phyloP scores from a whole-genome alignment of 2,113 vertebrate genomes.

The Takifugu bimaculatus region DNA sequence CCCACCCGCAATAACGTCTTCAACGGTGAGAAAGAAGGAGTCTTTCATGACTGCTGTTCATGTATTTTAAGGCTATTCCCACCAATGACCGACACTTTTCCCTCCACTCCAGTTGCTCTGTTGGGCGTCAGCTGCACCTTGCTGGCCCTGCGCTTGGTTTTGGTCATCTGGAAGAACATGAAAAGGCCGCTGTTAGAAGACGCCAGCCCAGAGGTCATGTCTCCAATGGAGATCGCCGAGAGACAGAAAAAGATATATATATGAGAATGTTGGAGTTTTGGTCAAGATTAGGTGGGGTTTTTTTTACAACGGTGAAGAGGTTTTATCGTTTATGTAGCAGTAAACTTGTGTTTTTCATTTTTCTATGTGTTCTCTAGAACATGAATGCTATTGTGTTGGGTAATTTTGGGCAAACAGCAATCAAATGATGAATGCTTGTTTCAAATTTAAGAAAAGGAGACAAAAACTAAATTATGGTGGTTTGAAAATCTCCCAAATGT shows the following conservation, averaged over 20 bases:
- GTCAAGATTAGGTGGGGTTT: not conserved
- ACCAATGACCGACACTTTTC: not conserved
- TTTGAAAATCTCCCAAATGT: too few species aligned
- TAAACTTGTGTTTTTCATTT: too few species aligned
- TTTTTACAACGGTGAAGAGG: not conserved
- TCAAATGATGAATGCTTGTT: too few species aligned
- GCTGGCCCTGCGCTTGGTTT: slow-evolving; percentile 26
- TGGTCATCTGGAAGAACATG: slow-evolving; percentile 54
- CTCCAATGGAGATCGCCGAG: slow-evolving; percentile 54
- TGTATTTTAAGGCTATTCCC: not conserved
- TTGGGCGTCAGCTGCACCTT: slow-evolving; percentile 45
- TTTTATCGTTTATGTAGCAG: too few species aligned
- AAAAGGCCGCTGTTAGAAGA: slow-evolving; percentile 48
- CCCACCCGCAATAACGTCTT: slow-evolving; percentile 28
- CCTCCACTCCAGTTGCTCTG: slow-evolving; percentile 39
- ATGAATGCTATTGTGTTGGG: too few species aligned
- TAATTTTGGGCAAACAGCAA: too few species aligned
- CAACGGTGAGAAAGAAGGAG: slow-evolving; percentile 47
- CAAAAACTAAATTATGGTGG: too few species aligned
- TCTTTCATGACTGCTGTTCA: not conserved
- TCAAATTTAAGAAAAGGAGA: too few species aligned
- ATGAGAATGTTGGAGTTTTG: slow-evolving; percentile 2
- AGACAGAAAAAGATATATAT: slow-evolving; percentile 56
- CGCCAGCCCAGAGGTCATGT: slow-evolving; percentile 15
- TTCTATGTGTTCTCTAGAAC: too few species aligned